Percentiles rank a stretch among this genome's conserved stretches.
phyloP scores from a whole-genome alignment of 2,113 vertebrate species.

The Ivindomyrus marchei region DNA sequence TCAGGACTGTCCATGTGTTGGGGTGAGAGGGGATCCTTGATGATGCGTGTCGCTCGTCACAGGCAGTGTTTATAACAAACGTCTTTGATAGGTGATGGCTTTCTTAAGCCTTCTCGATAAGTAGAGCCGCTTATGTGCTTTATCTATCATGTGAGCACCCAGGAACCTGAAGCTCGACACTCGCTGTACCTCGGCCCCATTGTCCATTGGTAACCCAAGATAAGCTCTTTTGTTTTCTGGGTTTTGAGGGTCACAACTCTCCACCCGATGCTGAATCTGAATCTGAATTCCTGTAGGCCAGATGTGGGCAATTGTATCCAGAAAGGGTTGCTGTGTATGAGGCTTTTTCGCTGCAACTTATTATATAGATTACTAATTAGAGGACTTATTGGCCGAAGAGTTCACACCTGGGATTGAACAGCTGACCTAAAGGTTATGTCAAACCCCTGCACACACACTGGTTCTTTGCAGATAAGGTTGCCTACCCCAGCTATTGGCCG shows the following conservation, averaged over 20 bases:
- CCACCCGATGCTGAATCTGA: neutral
- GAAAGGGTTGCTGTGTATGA: neutral
- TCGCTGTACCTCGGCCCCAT: neutral
- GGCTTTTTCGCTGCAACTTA: neutral
- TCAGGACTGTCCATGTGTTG: neutral
- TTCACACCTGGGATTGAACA: neutral
- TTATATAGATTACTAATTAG: neutral
- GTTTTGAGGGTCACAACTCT: neutral
- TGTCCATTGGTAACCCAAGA: neutral
- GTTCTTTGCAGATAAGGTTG: neutral
- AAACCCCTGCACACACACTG: neutral
- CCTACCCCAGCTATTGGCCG: neutral
- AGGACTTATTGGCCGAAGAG: neutral
- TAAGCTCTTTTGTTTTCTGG: slow-evolving; percentile 13
- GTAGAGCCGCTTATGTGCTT: neutral
- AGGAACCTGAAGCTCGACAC: slow-evolving; percentile 5
- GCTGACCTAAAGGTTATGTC: neutral
- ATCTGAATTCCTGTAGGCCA: neutral
- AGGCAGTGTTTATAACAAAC: neutral
- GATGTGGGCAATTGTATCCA: neutral
- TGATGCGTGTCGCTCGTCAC: neutral
- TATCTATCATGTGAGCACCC: neutral
- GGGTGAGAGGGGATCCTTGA: neutral
- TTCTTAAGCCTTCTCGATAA: neutral
- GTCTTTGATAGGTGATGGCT: neutral